Percentiles rank a stretch among this genome's conserved stretches.
Conservation (phyloP, 2,888 invertebrate species). For the Lasioglossum leucozonium region DNA sequence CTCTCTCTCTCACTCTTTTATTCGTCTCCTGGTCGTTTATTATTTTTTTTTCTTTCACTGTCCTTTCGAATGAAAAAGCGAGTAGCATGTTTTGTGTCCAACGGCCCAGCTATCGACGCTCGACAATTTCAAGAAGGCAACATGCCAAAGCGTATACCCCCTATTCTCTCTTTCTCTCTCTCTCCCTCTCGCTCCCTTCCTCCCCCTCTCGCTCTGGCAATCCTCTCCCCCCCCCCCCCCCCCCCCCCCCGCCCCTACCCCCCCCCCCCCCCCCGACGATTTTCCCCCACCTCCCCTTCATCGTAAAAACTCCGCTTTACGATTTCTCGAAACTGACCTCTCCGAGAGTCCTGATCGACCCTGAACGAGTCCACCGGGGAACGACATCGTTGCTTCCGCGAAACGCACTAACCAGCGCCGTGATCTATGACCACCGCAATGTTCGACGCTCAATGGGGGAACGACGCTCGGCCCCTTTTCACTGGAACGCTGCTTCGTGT, state of each 20-base stretch:
- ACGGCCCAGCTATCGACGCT: slow-evolving; percentile 57
- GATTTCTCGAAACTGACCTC: slow-evolving; percentile 68
- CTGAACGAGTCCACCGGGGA: slow-evolving; percentile 55
- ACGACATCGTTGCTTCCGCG: slow-evolving; percentile 42
- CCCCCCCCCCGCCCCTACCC: slow-evolving; percentile 13
- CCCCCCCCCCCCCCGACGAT: slow-evolving; percentile 11
- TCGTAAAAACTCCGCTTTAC: slow-evolving; percentile 67
- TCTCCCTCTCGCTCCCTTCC: too few relatives aligned
- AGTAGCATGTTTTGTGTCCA: slow-evolving; percentile 57
- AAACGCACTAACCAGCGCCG: slow-evolving; percentile 19
- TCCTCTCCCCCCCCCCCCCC: background rate
- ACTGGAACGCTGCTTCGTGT: background rate
- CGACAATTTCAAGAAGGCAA: slow-evolving; percentile 70
- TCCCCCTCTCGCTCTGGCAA: background rate
- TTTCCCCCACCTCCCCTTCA: slow-evolving; percentile 44
- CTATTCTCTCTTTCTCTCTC: background rate
- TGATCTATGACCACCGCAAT: background rate
- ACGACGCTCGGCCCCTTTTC: background rate
- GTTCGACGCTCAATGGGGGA: background rate
- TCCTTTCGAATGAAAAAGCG: slow-evolving; percentile 63
- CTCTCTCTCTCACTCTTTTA: background rate
- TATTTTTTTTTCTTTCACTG: too few relatives aligned
- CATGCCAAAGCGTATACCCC: slow-evolving; percentile 65
- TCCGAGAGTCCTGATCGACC: slow-evolving; percentile 44
- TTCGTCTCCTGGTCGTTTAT: background rate